A percentile compares a stretch with the other conserved stretches of the same genome.
phyloP scores from a whole-genome alignment of 2,113 vertebrate genomes.

The Coturnix japonica region DNA sequence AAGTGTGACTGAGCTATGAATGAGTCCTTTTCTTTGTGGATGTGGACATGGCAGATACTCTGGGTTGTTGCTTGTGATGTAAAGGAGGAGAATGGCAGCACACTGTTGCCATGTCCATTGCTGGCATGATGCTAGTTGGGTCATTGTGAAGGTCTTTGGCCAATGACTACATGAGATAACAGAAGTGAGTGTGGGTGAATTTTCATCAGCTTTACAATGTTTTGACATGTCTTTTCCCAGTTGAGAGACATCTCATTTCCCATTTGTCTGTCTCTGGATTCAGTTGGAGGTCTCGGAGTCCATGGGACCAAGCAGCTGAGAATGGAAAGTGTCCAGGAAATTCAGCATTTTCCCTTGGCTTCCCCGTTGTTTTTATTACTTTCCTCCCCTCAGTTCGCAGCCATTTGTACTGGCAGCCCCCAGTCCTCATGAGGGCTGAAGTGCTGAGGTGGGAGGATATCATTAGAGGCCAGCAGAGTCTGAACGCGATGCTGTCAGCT shows the following conservation, averaged over 20 bases:
- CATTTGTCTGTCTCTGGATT: background rate
- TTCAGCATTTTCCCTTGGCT: slow-evolving; percentile 24
- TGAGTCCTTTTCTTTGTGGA: background rate
- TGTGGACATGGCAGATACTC: background rate
- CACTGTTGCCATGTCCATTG: background rate
- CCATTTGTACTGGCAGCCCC: background rate
- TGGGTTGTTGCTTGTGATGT: background rate
- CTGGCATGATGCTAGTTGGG: background rate
- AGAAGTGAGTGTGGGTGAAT: background rate
- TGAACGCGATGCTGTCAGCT: background rate
- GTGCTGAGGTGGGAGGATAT: background rate
- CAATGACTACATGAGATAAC: background rate
- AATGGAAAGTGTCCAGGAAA: slow-evolving; percentile 35
- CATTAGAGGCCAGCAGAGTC: background rate
- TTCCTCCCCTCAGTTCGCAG: background rate
- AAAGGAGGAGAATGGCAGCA: background rate
- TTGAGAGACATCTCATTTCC: background rate
- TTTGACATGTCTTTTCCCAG: background rate
- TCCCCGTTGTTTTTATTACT: background rate
- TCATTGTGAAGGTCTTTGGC: background rate
- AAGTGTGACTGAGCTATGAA: background rate
- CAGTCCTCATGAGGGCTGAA: background rate
- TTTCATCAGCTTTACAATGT: fast-evolving
- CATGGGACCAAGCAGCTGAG: background rate
- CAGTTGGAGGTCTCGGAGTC: background rate